Percentiles rank a stretch among this genome's conserved stretches.
phyloP scores from a whole-genome alignment of 2,888 invertebrate species.

The Pilophorus perplexus region DNA sequence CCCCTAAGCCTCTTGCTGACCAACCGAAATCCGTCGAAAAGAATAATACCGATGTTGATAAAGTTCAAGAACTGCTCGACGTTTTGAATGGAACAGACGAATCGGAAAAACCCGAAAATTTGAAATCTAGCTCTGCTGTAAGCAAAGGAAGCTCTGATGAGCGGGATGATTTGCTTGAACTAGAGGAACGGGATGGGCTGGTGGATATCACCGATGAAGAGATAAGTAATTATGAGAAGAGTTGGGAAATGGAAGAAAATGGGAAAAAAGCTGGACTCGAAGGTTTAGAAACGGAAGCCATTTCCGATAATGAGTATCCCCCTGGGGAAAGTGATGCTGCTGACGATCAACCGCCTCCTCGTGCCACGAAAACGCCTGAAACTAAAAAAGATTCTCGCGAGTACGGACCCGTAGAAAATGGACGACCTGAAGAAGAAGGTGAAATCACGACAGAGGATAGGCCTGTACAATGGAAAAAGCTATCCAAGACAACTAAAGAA shows the following conservation, averaged over 20 bases:
- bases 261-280: slow-evolving; percentile 53
- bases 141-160: slow-evolving; percentile 34
- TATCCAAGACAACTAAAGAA: slow-evolving; percentile 71
- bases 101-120: not conserved
- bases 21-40: too few relatives aligned
- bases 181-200: slow-evolving; percentile 46
- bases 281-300: slow-evolving; percentile 70
- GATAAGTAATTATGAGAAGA: slow-evolving; percentile 47
- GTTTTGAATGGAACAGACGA: not conserved
- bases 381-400: slow-evolving; percentile 35
- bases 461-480: slow-evolving; percentile 71
- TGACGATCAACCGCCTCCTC: too few relatives aligned
- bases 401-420: slow-evolving; percentile 48
- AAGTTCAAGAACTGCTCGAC: not conserved
- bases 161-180: slow-evolving; percentile 47
- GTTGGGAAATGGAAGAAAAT: slow-evolving; percentile 47
- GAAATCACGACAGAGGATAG: slow-evolving; percentile 57
- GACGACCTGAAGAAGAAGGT: slow-evolving; percentile 51
- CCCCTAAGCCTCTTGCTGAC: too few relatives aligned
- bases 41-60: too few relatives aligned
- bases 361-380: not conserved
- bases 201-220: slow-evolving; percentile 48
- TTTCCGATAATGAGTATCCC: slow-evolving; percentile 68
- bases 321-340: slow-evolving; percentile 48
- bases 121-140: too few relatives aligned